Conservation (phyloP, 1,140 invertebrate genomes). For the Lethocerus indicus region DNA sequence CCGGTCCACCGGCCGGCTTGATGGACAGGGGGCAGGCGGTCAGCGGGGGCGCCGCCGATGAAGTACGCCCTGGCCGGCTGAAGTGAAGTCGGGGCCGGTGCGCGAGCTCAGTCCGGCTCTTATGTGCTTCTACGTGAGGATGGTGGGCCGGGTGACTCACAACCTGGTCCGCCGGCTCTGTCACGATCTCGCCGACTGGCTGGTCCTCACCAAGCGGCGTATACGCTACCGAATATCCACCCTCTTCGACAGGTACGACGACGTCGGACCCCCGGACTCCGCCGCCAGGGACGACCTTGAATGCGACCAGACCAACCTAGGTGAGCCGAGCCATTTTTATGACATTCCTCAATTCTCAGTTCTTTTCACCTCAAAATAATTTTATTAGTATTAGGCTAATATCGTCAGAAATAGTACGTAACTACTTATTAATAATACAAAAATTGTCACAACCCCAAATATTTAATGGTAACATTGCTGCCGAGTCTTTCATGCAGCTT, state of each 20-base stretch:
- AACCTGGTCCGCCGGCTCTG: background rate
- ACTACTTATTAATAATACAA: no score
- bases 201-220: background rate
- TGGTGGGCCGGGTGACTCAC: background rate
- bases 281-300: background rate
- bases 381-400: background rate
- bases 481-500: no score
- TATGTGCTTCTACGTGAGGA: constrained; percentile 6
- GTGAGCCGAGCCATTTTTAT: background rate
- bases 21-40: no score
- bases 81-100: no score
- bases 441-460: no score
- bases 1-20: no score
- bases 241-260: background rate
- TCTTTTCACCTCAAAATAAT: background rate
- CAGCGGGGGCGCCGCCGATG: no score
- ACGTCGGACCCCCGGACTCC: background rate
- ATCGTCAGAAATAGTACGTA: no score
- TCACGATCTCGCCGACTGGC: constrained; percentile 2
- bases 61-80: no score
- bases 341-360: background rate
- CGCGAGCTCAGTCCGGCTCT: no score
- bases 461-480: no score
- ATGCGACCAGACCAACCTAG: background rate
- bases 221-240: background rate